Evolutionary conservation across 2,888 invertebrate genomes (phyloP).

Genomic region (Helicoverpa assulta): DNA sequence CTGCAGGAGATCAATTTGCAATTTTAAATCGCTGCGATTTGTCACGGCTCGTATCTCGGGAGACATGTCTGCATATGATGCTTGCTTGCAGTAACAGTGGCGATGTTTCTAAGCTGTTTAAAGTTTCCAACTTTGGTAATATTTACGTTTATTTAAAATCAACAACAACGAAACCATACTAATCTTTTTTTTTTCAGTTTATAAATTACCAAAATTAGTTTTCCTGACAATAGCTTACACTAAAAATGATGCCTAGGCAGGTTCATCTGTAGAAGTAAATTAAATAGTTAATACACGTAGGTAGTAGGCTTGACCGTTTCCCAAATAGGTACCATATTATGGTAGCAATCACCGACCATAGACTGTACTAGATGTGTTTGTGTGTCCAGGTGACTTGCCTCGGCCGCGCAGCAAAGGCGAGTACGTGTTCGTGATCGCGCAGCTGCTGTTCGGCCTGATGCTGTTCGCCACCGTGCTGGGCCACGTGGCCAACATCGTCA

Average conservation of each 20-base stretch:
- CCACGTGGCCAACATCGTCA: conserved; percentile 99
- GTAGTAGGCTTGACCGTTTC: too few species aligned
- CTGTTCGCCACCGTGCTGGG: conserved; percentile 99
- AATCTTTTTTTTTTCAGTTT: too few species aligned
- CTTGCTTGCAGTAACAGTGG: background rate
- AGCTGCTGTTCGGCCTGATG: conserved; percentile 97
- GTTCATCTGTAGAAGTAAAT: too few species aligned
- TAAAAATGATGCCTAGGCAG: too few species aligned
- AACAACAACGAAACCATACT: too few species aligned
- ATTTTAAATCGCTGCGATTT: conserved; percentile 29
- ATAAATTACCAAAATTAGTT: too few species aligned
- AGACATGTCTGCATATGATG: conserved; percentile 13
- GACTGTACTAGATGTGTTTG: background rate
- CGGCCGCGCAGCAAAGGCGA: conserved; percentile 98
- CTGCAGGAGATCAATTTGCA: conserved; percentile 32
- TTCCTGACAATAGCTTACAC: too few species aligned
- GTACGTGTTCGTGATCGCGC: conserved; percentile 98
- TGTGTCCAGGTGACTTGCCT: conserved; percentile 93
- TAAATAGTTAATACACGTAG: too few species aligned
- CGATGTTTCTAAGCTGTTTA: background rate
- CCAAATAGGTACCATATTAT: too few species aligned
- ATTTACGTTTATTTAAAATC: too few species aligned
- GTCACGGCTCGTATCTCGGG: conserved; percentile 5
- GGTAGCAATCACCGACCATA: too few species aligned
- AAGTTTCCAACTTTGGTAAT: too few species aligned